Base-by-base conservation (phyloP, 1,140 invertebrate species). In the Polypedilum pembai region DNA sequence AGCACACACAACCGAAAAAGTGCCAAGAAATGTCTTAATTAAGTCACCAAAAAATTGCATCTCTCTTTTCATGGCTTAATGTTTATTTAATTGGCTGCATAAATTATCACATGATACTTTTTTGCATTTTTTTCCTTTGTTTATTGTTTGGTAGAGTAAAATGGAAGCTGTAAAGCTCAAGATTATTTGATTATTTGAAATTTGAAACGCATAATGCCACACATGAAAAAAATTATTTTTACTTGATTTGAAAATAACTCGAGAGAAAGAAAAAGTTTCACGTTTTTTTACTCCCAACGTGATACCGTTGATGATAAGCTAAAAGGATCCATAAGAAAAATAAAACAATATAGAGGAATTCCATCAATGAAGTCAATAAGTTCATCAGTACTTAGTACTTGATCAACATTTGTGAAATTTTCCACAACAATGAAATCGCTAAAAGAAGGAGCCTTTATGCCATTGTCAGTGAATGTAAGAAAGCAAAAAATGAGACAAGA, bases 21-120 rank as follows among this genome's bases (percentile, higher is more conserved):
- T 69, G 65, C 65, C 65, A 69, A 69, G n/a, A 69, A 69, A 69
- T 69, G 65, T 69, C 65, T 69, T 69, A 69, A 69, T 69, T 69
- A 69, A 69, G 65, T 69, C 65, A 69, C 65, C 45, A 56, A 56
- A 69, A 69, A 69, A 69, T 69, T 69, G 65, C 65, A 69, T 69
- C 65, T 69, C 45, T 69, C 17, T 69, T 69, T 69, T 18, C 7
- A 18, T 69, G 65, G 17, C 17, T 69, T 69, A 69, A 69, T 69
- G 65, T 69, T 69, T 69, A 69, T 69, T 69, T 69, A 69, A 69
- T 69, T 69, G 65, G 65, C 17, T 69, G 65, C 65, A 69, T 69
- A 69, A 69, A 69, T 69, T 69, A 69, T 56, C 45, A 56, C 45
- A 56, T 33, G 24, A 33, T 33, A 33, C 24, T 33, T 33, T 5